Evolutionary conservation across 2,113 vertebrate species (phyloP).

Genomic region (Hystrix cristata): DNA sequence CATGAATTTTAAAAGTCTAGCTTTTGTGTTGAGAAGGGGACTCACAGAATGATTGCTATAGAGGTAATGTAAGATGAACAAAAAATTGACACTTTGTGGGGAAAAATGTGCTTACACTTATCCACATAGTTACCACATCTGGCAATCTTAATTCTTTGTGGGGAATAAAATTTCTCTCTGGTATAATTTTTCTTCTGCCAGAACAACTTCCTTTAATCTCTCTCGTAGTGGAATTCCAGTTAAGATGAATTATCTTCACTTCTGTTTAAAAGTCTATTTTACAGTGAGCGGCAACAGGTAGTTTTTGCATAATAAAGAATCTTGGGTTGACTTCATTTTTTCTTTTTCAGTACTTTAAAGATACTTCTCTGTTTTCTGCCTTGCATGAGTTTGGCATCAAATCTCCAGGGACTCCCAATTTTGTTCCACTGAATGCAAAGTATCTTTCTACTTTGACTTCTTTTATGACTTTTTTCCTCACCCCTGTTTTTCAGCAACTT

Average conservation of each 20-base stretch:
- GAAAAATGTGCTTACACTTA: neutral
- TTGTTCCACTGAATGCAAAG: neutral
- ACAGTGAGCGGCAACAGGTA: neutral
- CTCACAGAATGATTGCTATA: neutral
- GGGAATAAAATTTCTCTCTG: neutral
- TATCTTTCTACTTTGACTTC: neutral
- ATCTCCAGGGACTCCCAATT: neutral
- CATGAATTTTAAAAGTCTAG: neutral
- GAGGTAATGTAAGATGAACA: neutral
- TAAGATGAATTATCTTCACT: neutral
- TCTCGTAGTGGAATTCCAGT: neutral
- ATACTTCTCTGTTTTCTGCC: neutral
- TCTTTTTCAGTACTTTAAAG: neutral
- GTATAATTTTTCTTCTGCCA: neutral
- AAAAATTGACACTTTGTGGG: neutral
- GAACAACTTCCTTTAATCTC: neutral
- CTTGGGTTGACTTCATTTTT: neutral
- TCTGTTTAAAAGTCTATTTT: slow-evolving; percentile 22
- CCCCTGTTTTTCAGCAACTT: neutral
- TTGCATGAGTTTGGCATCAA: neutral
- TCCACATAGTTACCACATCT: neutral
- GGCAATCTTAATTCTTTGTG: neutral
- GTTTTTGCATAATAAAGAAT: neutral
- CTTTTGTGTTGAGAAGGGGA: neutral
- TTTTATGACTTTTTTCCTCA: neutral